Evolutionary conservation across 1,140 invertebrate genomes (phyloP), one percentile per base, ranked within the genome.

Genomic region (Drosophila suzukii): DNA sequence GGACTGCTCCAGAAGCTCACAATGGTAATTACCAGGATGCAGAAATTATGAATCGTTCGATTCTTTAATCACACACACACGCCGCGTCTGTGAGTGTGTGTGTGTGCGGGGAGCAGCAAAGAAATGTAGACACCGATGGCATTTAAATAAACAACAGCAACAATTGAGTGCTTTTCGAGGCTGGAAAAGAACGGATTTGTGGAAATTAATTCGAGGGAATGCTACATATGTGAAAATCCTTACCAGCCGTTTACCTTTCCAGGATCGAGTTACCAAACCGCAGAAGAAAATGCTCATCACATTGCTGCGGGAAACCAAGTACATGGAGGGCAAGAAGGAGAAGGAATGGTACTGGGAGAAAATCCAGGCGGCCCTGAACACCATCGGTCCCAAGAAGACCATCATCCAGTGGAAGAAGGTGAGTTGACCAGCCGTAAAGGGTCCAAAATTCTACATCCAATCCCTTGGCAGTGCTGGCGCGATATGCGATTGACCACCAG

Each of bases 361-460:
- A 65, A 92, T 91, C 30, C 91, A 92, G 53, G 91, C 85, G 43
- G 91, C 91, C 27, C 62, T 92, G 0, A 92, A 92, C 47, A 92
- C 83, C 30, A 92, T 92, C 34, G 91, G 91, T 1, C 91, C 91
- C 41, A 92, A 92, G 27, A 92, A 92, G 66, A 92, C 91, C n/a
- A 92, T 92, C 3, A 92, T 92, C 17, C 91, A 92, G 38, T 92
- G 91, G 91, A 92, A 92, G 43, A 92, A 92, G 76, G 91, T 92
- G 13, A 36, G 66, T 65, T 38, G 17, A 3, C 6, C 5, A n/a
- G 13, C 15, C 6, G 0, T 8, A 2, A 8, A 4, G 6, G 7
- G 32, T 34, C 1, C 0, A 2, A n/a, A 56, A 15, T 3, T 38
- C 5, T 39, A 47, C 1, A 7, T 44, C 1, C 8, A 41, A 34